Conservation (phyloP, 2,113 vertebrate species). For the Calyptomena viridis region DNA sequence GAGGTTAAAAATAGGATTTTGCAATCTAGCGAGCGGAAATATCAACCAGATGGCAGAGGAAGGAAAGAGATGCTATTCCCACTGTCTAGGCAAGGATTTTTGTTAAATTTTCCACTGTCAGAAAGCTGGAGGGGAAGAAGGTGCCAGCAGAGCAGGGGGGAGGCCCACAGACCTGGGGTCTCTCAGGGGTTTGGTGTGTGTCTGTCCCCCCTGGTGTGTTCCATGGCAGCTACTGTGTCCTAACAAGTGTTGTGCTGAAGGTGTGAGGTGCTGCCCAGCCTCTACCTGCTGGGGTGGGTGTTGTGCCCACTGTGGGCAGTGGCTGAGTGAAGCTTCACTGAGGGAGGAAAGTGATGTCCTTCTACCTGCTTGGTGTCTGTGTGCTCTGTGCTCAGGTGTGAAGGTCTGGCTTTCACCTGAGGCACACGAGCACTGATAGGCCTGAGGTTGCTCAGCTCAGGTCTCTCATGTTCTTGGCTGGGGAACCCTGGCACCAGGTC, state of each 20-base stretch:
- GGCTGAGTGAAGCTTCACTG: accelerated
- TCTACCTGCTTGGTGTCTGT: neutral
- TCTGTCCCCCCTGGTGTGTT: accelerated
- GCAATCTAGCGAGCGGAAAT: neutral
- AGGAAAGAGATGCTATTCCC: neutral
- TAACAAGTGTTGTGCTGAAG: no score
- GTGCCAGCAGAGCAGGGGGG: accelerated
- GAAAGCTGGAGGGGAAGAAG: neutral
- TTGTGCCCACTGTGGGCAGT: accelerated
- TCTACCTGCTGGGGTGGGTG: accelerated
- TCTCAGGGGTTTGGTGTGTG: accelerated
- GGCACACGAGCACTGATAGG: accelerated
- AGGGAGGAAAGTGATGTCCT: accelerated
- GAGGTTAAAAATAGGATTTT: slow-evolving; percentile 36
- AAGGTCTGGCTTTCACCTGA: neutral
- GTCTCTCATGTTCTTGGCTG: neutral
- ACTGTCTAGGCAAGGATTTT: neutral
- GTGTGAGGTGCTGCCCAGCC: neutral
- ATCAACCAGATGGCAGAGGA: slow-evolving; percentile 3
- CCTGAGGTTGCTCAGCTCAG: neutral
- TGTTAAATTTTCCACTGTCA: neutral
- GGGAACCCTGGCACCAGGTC: accelerated
- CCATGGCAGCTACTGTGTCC: neutral
- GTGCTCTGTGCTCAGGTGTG: accelerated
- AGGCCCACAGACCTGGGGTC: neutral